Evolutionary conservation across 2,113 vertebrate species (phyloP).

Genomic region (Jacana jacana): DNA sequence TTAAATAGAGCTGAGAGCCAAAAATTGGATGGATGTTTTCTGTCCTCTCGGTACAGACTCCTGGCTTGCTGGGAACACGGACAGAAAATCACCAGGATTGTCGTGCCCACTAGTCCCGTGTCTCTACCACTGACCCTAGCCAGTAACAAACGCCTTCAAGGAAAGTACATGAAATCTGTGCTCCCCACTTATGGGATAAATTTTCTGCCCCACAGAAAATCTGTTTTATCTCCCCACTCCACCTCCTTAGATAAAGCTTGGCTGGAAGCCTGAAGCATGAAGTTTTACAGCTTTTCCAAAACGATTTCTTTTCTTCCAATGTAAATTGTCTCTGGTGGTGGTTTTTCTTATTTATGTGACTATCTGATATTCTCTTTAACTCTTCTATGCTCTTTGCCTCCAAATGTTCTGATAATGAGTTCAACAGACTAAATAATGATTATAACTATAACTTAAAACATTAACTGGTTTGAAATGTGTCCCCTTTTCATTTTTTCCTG

Average conservation of each 20-base stretch:
- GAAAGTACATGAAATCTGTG: neutral
- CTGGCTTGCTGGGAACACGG: neutral
- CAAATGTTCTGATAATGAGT: neutral
- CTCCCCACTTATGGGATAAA: neutral
- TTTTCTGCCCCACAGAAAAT: neutral
- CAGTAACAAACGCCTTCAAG: neutral
- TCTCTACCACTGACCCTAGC: neutral
- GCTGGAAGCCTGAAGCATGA: neutral
- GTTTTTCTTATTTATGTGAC: neutral
- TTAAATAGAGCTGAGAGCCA: neutral
- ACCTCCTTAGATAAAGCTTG: slow-evolving; percentile 27
- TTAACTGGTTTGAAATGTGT: neutral
- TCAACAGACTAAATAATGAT: neutral
- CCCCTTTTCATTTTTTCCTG: neutral
- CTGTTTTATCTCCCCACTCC: slow-evolving; percentile 2
- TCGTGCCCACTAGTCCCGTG: fast-evolving
- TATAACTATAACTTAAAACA: neutral
- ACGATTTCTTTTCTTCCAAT: neutral
- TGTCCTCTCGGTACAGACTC: neutral
- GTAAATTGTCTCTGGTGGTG: slow-evolving; percentile 9
- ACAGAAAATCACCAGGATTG: neutral
- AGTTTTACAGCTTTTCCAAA: slow-evolving; percentile 33
- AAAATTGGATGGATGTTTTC: neutral
- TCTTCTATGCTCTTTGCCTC: neutral
- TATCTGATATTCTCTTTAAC: neutral